Base-by-base conservation (phyloP, 1,140 invertebrate species). In the Littorina saxatilis region DNA sequence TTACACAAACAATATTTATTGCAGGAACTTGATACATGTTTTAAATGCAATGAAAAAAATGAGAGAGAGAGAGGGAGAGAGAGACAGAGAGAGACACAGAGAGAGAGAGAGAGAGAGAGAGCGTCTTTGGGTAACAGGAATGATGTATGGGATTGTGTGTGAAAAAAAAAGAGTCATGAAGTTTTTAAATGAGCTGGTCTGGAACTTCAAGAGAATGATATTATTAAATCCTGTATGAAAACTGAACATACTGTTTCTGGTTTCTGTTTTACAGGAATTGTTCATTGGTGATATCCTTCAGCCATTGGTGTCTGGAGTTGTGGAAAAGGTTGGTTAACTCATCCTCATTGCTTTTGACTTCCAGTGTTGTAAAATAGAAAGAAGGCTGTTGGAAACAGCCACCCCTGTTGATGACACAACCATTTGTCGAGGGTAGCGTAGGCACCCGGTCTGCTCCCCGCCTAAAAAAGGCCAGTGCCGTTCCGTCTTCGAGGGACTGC, bases 251-350 rank as follows among this genome's bases (percentile, higher is more conserved):
- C 63, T 63, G 17, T 47, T 37, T 29, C n/a, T n/a, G 13, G 27
- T 40, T 23, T 47, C 4, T 80, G 13, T 81, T 37, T 73, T 75
- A 1, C 52, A 81, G 80, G 72, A 81, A 55, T 63, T 74, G 37
- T 81, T 81, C 55, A 43, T 81, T 27, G 72, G 80, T 63, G 72
- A 81, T 37, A 81, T 81, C 13, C 29, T 81, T n/a, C 37, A 75
- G 11, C 80, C 80, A 3, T 27, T 81, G 15, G 35, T 75, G 17
- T 37, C 29, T 15, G 80, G 72, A 29, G 13, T 81, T 37, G 70
- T 50, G n/a, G 39, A 63, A 20, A 81, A 81, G 70, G 80, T 75
- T n/a, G 52, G 47, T 50, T 11, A n/a, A 63, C 17, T 32, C 13
- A n/a, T n/a, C 55, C 15, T 55, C 27, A 29, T 11, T 78, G 58